These are phyloP conservation scores for Dasyprocta punctata DNA, from an alignment of 2,113 vertebrate species.

Conservation along the genomic window DNA sequence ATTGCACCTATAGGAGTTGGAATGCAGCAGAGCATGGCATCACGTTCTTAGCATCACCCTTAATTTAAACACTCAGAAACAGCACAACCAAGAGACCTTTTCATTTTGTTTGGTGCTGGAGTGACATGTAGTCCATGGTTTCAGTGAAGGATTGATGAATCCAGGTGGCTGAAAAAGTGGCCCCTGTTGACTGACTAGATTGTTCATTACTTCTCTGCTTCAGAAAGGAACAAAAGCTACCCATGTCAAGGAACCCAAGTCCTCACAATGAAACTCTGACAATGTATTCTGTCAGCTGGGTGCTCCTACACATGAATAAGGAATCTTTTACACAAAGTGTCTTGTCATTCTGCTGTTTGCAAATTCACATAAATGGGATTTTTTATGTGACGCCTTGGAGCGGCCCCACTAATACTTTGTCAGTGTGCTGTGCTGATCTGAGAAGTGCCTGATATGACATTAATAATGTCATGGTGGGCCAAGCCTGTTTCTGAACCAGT, in stretches of 20 bases:
- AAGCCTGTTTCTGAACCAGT: neutral
- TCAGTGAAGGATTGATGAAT: neutral
- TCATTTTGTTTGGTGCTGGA: neutral
- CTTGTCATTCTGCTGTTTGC: neutral
- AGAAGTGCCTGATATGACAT: neutral
- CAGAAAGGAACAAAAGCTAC: neutral
- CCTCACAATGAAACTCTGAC: neutral
- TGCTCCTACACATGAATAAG: neutral
- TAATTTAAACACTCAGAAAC: neutral
- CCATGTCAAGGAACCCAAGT: neutral
- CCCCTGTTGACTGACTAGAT: accelerated
- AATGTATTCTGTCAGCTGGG: accelerated
- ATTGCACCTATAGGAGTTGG: accelerated
- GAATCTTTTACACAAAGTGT: slow-evolving; percentile 36
- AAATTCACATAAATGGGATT: slow-evolving; percentile 30
- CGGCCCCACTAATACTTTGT: neutral
- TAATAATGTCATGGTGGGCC: neutral
- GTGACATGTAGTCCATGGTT: accelerated
- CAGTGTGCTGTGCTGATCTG: neutral
- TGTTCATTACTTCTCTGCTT: neutral
- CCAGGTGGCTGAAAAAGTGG: neutral
- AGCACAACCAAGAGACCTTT: accelerated
- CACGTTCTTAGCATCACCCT: accelerated
- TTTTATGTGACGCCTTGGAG: slow-evolving; percentile 24
- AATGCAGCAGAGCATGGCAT: accelerated